Base-by-base conservation (phyloP, 2,113 vertebrate genomes). In the Corythoichthys intestinalis region DNA sequence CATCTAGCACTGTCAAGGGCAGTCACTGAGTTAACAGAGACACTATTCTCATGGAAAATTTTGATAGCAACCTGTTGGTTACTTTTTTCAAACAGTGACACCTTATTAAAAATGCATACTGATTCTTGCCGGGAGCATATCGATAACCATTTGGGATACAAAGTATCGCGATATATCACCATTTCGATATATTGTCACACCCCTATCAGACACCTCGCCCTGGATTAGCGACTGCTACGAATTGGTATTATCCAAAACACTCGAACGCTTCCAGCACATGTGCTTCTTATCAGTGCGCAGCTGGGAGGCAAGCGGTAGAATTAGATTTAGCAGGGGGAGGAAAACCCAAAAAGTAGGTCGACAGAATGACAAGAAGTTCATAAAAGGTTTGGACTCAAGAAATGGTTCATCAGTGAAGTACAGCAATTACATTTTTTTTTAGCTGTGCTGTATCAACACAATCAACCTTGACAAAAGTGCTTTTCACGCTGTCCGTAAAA, bases 211-310 rank as follows among this genome's bases (percentile, higher is more conserved):
- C 56, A 65, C 57, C 64, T 73, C 38, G 47, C 79, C 4, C 28
- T 71, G 7, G 14, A 72, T 71, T 47, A 74, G 60, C 79, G 70
- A 69, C 76, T 73, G 79, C 78, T 72, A 64, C 49, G 68, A 65
- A 79, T 83, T 81, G 70, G 74, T 71, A 70, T 72, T 37, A 72
- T 69, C 67, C 79, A 72, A 79, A 63, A 77, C 0, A 28, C 62
- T 71, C 2, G 0, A 17, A 62, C 63, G 44, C 1, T 34, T 76
- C 60, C 79, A 81, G 75, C 76, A 81, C 85, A 86, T 84, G 81
- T 81, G 86, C 71, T 85, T 85, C 63, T 81, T 70, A 84, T 88
- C 71, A 80, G 59, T 72, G 64, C 47, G 0, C 85, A 76, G 74
- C 81, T 73, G 77, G 75, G 58, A 77, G 62, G 72, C 13, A 6